Base-by-base conservation (phyloP, 2,113 vertebrate species). In the Charina bottae region DNA sequence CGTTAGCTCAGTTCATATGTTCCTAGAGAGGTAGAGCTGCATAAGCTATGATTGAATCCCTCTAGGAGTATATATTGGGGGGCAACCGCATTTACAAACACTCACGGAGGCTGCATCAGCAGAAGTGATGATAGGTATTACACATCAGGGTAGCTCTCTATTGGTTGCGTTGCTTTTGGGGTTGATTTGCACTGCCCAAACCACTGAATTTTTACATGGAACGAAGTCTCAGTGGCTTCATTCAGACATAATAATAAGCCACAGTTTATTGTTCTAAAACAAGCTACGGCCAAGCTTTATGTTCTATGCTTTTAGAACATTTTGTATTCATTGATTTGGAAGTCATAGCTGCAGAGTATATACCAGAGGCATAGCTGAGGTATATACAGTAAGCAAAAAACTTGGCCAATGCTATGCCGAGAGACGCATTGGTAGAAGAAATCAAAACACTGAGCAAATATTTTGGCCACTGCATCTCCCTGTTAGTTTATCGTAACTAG, bases 81-180 rank as follows among this genome's bases (percentile, higher is more conserved):
- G 56, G 54, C 78, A 62, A 78, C 55, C 56, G 60, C 68, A 89
- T 60, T 92, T 53, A 26, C 86, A 83, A 92, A 92, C 83, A 42
- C 42, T 83, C 90, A 42, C n/a, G 21, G 60, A 87, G 54, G 24
- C 12, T 72, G 60, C 85, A 56, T 7, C 59, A 42, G 42, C 55
- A 83, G 33, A 26, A 55, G 60, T 87, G 85, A 72, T 23, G 49
- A 87, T 56, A 87, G 21, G 62, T 64, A 42, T 19, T 42, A 58
- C 1, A 24, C 24, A 26, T 21, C 42, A 21, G 3, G 13, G 21
- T n/a, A 46, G 19, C 53, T 91, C 7, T 46, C 33, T 87, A 7
- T 72, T 46, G n/a, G 28, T 59, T 92, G 55, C 33, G 7, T 12
- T 60, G 46, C 59, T 88, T 46, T n/a, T 8, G n/a, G 6, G 28